These are phyloP conservation scores for Anguilla marmorata DNA, from an alignment of 2,797 vertebrate genomes.

Conservation along the genomic window DNA sequence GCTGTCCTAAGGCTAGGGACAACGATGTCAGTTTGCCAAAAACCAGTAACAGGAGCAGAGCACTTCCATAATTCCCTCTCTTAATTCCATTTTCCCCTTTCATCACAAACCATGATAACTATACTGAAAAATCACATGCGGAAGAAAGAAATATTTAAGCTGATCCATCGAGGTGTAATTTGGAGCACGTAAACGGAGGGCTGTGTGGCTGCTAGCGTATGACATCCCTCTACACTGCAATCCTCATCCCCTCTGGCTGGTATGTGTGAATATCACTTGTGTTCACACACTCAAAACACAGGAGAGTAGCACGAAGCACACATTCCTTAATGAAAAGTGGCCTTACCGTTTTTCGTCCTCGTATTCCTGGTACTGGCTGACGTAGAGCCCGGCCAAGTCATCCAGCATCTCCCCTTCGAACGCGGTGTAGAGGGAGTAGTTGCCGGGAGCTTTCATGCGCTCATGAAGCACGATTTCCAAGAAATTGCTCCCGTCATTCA, in stretches of 20 bases:
- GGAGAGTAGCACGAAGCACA: neutral
- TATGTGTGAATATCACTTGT: neutral
- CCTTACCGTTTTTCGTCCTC: conserved; percentile 45
- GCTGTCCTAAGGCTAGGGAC: neutral
- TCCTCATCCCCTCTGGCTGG: neutral
- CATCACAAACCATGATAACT: neutral
- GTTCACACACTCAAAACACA: neutral
- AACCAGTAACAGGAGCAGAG: neutral
- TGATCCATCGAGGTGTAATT: neutral
- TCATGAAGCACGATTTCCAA: conserved; percentile 56
- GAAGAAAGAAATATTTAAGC: neutral
- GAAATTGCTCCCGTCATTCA: conserved; percentile 49
- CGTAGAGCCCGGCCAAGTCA: conserved; percentile 54
- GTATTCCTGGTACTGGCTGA: conserved; percentile 59
- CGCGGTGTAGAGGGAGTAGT: conserved; percentile 61
- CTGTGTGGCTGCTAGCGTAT: neutral
- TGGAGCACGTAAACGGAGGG: neutral
- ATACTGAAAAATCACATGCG: neutral
- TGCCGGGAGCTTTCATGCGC: conserved; percentile 25
- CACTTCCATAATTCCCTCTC: neutral
- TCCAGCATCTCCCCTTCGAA: conserved; percentile 60
- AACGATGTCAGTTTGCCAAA: neutral
- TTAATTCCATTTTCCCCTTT: neutral
- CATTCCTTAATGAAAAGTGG: neutral
- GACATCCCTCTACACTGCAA: neutral